Evolutionary conservation across 2,797 vertebrate species (phyloP).

Genomic region (Rhinophrynus dorsalis): DNA sequence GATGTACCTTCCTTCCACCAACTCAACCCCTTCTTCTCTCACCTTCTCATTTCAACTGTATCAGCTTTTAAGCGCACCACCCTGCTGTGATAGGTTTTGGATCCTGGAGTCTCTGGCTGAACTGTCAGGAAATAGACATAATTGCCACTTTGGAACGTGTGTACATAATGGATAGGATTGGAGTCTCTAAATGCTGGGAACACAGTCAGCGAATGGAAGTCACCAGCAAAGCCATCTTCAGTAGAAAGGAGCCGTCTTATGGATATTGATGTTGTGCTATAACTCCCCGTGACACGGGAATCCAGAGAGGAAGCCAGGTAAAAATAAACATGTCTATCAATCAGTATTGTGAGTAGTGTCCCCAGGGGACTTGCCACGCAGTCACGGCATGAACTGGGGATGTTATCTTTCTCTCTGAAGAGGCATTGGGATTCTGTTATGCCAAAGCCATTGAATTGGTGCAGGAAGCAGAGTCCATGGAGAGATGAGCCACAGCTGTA

Average conservation of each 20-base stretch:
- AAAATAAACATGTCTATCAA: constrained; percentile 78
- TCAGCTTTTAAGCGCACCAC: constrained; percentile 77
- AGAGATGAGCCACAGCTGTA: constrained; percentile 85
- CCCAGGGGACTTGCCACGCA: constrained; percentile 89
- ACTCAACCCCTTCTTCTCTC: no score
- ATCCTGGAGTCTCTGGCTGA: constrained; percentile 71
- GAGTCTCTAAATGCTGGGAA: constrained; percentile 69
- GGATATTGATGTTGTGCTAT: constrained; percentile 84
- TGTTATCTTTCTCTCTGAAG: constrained; percentile 72
- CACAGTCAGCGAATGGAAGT: constrained; percentile 80
- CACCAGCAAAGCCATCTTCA: constrained; percentile 77
- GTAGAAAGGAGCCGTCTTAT: constrained; percentile 82
- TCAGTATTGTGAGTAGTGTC: constrained; percentile 81
- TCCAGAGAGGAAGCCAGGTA: constrained; percentile 86
- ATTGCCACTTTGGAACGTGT: constrained; percentile 78
- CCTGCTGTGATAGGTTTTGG: constrained; percentile 75
- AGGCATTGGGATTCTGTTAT: constrained; percentile 76
- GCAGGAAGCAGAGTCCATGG: constrained; percentile 85
- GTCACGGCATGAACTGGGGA: constrained; percentile 77
- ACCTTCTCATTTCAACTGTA: constrained; percentile 61
- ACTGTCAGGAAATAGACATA: constrained; percentile 90
- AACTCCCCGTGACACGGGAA: constrained; percentile 71
- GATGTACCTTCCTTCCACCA: neutral
- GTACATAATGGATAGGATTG: constrained; percentile 83
- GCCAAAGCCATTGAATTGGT: constrained; percentile 64